These are phyloP conservation scores for Ormyrus thymus DNA, from an alignment of 2,888 invertebrate species.

Conservation along the genomic window DNA sequence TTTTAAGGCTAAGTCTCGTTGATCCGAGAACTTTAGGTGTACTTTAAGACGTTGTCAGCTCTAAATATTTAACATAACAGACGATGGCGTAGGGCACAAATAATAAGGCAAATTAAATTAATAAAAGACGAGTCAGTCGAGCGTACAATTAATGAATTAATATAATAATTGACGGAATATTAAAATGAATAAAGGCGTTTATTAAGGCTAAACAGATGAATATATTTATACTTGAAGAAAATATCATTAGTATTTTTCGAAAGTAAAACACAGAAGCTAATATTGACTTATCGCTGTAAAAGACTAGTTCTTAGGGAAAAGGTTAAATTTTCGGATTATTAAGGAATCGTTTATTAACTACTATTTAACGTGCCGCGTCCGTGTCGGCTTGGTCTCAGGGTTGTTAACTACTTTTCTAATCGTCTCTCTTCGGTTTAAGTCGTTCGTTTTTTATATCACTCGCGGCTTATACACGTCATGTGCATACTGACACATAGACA, in stretches of 20 bases:
- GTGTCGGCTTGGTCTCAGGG: conserved; percentile 68
- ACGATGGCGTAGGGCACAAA: conserved; percentile 51
- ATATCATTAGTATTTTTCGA: conserved; percentile 72
- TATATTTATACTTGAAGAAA: conserved; percentile 70
- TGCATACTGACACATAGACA: conserved; percentile 21
- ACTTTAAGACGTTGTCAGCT: conserved; percentile 28
- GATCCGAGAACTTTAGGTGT: conserved; percentile 53
- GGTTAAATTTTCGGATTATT: conserved; percentile 54
- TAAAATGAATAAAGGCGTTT: conserved; percentile 45
- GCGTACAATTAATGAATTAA: conserved; percentile 52
- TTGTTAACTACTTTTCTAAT: conserved; percentile 66
- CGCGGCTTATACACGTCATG: conserved; percentile 23
- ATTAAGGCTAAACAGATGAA: conserved; percentile 58
- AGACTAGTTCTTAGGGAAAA: conserved; percentile 67
- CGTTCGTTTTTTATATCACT: conserved; percentile 51
- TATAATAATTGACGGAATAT: conserved; percentile 48
- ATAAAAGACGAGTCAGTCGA: conserved; percentile 46
- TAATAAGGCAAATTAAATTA: conserved; percentile 50
- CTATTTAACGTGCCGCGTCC: conserved; percentile 43
- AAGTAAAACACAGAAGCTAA: conserved; percentile 61
- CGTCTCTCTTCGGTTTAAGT: conserved; percentile 60
- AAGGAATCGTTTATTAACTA: conserved; percentile 56
- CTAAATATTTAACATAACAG: conserved; percentile 36
- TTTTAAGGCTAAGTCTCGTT: conserved; percentile 52
- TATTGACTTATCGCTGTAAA: conserved; percentile 68